Conservation (phyloP, 2,888 invertebrate species). For the Cyclophora punctaria region DNA sequence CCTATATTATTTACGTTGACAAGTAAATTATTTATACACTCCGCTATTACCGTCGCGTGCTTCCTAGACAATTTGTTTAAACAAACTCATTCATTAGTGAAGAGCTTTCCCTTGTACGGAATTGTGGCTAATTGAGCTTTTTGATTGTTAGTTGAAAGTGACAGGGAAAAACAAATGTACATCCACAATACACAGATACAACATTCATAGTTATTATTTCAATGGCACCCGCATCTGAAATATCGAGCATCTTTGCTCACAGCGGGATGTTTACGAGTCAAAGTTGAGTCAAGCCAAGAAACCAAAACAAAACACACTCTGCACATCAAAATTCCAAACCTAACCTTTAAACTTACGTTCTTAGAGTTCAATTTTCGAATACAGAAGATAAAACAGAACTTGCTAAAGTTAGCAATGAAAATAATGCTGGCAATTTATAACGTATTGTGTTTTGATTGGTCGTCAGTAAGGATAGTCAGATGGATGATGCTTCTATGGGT, state of each 20-base stretch:
- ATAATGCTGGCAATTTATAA: constrained; percentile 54
- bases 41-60: constrained; percentile 28
- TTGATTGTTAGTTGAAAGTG: constrained; percentile 20
- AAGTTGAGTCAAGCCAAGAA: constrained; percentile 22
- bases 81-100: constrained; percentile 40
- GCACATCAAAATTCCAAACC: neutral
- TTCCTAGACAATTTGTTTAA: constrained; percentile 31
- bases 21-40: constrained; percentile 26
- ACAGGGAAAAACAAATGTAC: too few species aligned
- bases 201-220: constrained; percentile 10
- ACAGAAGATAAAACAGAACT: too few species aligned
- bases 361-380: too few species aligned
- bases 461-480: constrained; percentile 58
- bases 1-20: neutral
- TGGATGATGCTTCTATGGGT: constrained; percentile 51
- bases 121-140: constrained; percentile 29
- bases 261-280: constrained; percentile 25
- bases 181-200: neutral
- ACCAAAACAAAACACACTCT: neutral
- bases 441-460: constrained; percentile 72
- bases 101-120: constrained; percentile 43
- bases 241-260: constrained; percentile 23
- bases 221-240: constrained; percentile 15
- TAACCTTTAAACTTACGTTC: neutral
- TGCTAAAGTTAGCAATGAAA: constrained; percentile 10